Evolutionary conservation across 2,888 invertebrate genomes (phyloP).

Genomic region (Perithous albicinctus): DNA sequence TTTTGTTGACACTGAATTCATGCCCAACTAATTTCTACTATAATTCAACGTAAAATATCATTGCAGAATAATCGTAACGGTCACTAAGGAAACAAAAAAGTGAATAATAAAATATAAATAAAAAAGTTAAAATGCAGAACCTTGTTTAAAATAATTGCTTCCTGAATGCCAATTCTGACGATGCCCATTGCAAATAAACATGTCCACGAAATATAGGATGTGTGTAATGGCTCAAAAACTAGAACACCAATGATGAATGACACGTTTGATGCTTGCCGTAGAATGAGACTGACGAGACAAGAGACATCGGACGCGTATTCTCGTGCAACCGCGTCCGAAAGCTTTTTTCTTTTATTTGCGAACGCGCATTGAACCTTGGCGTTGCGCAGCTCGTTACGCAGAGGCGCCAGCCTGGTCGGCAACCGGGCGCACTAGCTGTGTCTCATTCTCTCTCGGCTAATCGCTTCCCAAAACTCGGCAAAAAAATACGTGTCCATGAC

Average conservation of each 20-base stretch:
- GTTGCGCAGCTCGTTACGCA: constrained; percentile 76
- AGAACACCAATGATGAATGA: constrained; percentile 75
- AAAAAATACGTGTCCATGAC: constrained; percentile 47
- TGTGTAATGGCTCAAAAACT: constrained; percentile 28
- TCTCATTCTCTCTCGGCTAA: constrained; percentile 72
- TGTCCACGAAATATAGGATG: constrained; percentile 1
- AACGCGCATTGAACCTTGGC: constrained; percentile 54
- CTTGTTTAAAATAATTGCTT: neutral
- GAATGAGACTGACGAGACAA: constrained; percentile 48
- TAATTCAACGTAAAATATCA: neutral
- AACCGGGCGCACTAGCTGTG: constrained; percentile 66
- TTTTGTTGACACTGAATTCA: constrained; percentile 16
- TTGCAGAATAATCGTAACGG: neutral
- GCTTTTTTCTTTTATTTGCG: constrained; percentile 33
- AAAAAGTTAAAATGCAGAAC: neutral
- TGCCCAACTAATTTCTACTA: neutral
- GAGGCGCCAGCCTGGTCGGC: constrained; percentile 78
- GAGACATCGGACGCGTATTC: constrained; percentile 70
- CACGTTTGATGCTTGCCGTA: constrained; percentile 35
- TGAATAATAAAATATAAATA: neutral
- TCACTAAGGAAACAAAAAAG: neutral
- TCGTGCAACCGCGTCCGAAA: constrained; percentile 48
- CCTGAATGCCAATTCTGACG: neutral
- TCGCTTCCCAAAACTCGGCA: constrained; percentile 72
- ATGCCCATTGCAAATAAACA: neutral